A percentile compares a stretch with the other conserved stretches of the same genome.
Conservation (phyloP, 37 sponge, comb jelly and placozoan genomes). For the Agelas oroides region DNA sequence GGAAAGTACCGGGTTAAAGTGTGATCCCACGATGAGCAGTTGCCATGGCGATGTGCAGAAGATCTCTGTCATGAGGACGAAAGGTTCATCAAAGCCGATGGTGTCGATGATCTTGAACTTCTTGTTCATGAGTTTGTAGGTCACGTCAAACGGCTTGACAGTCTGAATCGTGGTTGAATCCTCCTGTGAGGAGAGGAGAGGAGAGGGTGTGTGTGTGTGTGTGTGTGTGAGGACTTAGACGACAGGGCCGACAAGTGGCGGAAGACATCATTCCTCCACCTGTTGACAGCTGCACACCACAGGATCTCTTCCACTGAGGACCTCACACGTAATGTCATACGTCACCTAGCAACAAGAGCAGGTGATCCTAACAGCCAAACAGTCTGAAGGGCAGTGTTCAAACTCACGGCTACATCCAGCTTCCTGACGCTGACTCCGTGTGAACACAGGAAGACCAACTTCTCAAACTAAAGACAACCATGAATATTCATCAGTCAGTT, state of each 20-base stretch:
- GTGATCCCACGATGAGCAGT: conserved; percentile 25
- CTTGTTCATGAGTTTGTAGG: conserved; percentile 53
- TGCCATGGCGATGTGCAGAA: conserved; percentile 59
- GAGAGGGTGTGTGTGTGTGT: not conserved
- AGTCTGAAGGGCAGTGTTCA: not conserved
- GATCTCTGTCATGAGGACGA: conserved; percentile 47
- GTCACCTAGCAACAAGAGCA: conserved; percentile 11
- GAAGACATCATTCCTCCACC: conserved; percentile 13
- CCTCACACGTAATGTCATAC: conserved; percentile 24
- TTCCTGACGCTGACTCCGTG: conserved; percentile 22
- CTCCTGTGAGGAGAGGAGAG: no score
- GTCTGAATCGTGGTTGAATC: conserved; percentile 17
- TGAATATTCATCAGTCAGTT: no score
- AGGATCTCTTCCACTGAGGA: conserved; percentile 30
- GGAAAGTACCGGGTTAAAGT: conserved; percentile 2
- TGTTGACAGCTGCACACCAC: conserved; percentile 58
- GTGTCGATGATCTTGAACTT: conserved; percentile 20
- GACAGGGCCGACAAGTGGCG: not conserved
- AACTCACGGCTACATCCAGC: conserved; percentile 28
- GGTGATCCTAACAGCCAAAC: not conserved
- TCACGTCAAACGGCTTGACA: conserved; percentile 55
- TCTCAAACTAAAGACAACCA: not conserved
- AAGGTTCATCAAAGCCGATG: conserved; percentile 41
- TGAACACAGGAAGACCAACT: conserved; percentile 29
- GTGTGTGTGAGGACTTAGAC: not conserved